Conservation (phyloP, 2,888 invertebrate genomes). For the Euzophera pinguis region DNA sequence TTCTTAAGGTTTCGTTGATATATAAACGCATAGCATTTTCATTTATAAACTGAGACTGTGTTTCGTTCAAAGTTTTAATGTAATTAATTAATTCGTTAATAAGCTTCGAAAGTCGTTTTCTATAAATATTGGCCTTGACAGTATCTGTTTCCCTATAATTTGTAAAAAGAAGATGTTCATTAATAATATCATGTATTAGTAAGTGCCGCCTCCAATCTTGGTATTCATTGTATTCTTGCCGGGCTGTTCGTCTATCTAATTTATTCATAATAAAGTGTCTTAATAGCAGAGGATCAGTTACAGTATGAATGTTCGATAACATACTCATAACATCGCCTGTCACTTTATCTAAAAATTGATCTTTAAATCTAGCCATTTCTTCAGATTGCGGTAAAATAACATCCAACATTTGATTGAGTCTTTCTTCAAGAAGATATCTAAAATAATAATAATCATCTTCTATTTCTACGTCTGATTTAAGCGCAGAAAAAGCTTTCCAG, state of each 20-base stretch:
- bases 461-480: slow-evolving; percentile 37
- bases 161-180: slow-evolving; percentile 36
- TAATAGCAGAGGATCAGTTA: slow-evolving; percentile 31
- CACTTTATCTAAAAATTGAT: slow-evolving; percentile 35
- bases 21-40: slow-evolving; percentile 25
- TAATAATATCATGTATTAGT: slow-evolving; percentile 33
- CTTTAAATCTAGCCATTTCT: slow-evolving; percentile 29
- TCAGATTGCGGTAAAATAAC: slow-evolving; percentile 37
- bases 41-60: slow-evolving; percentile 31
- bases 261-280: slow-evolving; percentile 28
- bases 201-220: slow-evolving; percentile 25
- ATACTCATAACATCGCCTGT: slow-evolving; percentile 28
- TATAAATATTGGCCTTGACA: slow-evolving; percentile 39
- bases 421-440: slow-evolving; percentile 43
- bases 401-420: slow-evolving; percentile 44
- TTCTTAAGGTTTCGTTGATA: slow-evolving; percentile 34
- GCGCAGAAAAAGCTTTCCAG: slow-evolving; percentile 37
- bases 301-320: slow-evolving; percentile 27
- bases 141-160: slow-evolving; percentile 41
- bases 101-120: slow-evolving; percentile 34
- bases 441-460: slow-evolving; percentile 39
- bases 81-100: slow-evolving; percentile 34
- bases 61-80: slow-evolving; percentile 28
- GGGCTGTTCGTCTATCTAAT: slow-evolving; percentile 25
- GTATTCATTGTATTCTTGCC: slow-evolving; percentile 21